Conservation (phyloP, 1,140 invertebrate genomes). For the Brachionus sp. region DNA sequence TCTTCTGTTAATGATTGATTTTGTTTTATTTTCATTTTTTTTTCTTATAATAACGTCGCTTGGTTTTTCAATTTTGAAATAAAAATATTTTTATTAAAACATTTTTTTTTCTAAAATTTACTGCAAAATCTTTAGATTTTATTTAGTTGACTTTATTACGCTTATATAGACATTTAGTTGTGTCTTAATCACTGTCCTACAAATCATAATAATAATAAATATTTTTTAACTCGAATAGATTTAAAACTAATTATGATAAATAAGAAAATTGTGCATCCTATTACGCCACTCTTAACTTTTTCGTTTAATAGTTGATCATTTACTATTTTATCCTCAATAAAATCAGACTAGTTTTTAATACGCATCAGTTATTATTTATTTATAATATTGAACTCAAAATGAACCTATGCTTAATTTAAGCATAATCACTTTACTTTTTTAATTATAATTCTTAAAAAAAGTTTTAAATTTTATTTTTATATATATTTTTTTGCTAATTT, state of each 20-base stretch:
- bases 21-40: conserved; percentile 31
- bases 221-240: no score
- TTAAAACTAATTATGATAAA: neutral
- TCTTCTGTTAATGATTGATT: conserved; percentile 21
- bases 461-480: no score
- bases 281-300: neutral
- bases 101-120: conserved; percentile 4
- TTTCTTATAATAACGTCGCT: neutral
- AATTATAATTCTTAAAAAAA: no score
- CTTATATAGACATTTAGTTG: neutral
- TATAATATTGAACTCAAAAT: no score
- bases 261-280: neutral
- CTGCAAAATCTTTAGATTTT: neutral
- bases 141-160: neutral
- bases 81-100: neutral
- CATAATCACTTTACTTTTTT: no score
- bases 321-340: no score
- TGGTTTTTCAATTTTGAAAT: neutral
- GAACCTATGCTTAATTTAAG: no score
- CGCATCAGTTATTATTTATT: no score
- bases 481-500: no score
- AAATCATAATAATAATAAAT: no score
- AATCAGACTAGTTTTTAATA: no score
- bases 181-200: neutral
- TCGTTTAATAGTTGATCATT: no score